Percentiles rank a stretch among this genome's conserved stretches.
Evolutionary conservation across 2,113 vertebrate species (phyloP).

Genomic region (Danionella cerebrum): DNA sequence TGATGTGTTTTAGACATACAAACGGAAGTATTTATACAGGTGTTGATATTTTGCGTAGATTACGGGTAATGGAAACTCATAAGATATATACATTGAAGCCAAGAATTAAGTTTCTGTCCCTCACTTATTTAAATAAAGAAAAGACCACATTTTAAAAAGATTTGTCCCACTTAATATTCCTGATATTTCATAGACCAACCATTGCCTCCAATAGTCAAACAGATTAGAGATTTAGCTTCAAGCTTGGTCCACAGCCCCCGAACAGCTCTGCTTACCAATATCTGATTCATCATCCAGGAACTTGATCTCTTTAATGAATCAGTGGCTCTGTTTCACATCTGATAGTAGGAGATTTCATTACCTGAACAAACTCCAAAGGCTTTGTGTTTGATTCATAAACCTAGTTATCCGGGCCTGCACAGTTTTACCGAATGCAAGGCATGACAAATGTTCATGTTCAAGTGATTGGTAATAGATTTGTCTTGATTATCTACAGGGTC

Average conservation of each 20-base stretch:
- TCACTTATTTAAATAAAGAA: no score
- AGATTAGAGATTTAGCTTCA: constrained; percentile 31
- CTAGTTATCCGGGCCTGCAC: not conserved
- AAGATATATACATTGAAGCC: no score
- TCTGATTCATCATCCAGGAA: constrained; percentile 3
- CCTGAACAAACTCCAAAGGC: not conserved
- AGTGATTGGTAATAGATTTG: constrained; percentile 38
- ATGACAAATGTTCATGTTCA: constrained; percentile 35
- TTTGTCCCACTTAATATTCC: no score
- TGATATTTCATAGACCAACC: no score
- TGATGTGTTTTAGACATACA: no score
- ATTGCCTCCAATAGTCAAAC: constrained; percentile 2
- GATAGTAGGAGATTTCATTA: constrained; percentile 42
- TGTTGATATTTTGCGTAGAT: no score
- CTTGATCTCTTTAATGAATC: constrained; percentile 51
- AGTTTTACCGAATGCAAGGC: constrained; percentile 4
- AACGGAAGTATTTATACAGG: no score
- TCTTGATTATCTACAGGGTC: constrained; percentile 42
- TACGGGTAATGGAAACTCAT: no score
- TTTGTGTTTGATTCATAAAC: not conserved
- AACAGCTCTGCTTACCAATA: constrained; percentile 34
- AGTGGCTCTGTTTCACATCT: constrained; percentile 31
- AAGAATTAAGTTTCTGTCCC: no score
- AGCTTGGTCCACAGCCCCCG: constrained; percentile 30
- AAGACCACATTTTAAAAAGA: no score